Evolutionary conservation across 1,140 invertebrate genomes (phyloP), one percentile per base, ranked within the genome.

Genomic region (Brachionus koreanus): DNA sequence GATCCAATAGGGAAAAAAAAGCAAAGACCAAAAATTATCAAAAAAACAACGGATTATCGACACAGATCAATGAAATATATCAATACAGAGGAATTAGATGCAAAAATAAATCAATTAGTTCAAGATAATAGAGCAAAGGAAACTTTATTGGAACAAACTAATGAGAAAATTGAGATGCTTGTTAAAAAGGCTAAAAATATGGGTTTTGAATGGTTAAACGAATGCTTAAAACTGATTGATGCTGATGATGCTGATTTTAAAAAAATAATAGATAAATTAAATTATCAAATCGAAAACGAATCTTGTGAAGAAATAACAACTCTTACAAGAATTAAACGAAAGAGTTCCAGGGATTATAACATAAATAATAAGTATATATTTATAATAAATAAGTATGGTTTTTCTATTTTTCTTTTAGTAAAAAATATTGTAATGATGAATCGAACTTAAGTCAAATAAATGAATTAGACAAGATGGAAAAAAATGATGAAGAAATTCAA

Each of bases 1-100:
- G 82, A 82, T 72, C 82, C 82, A 13, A 9, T 49, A 5, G 79
- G 79, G 3, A 82, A 82, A 67, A 46, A 57, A 67, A 82, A 67
- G 12, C 57, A 23, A 67, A 67, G 43, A 49, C 16, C 79, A 43
- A 82, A 79, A 37, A 25, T 25, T 12, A 61, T 79, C 13, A 49
- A 49, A 35, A 79, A 79, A 65, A 29, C 69, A 10, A 61, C 23
- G 2, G 37, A 79, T 12, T 61, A 61, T 49, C 42, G 74, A 37
- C 46, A 25, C 5, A 42, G 35, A n/a, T 65, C 76, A 39, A 23
- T 61, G 19, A 79, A 79, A 43, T 65, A 61, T 43, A 61, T 25
- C 1, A 79, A 79, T 43, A 57, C 49, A 37, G 49, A 79, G 7
- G 76, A 79, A 37, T n/a, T 79, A n/a, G 76, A 79, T 29, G 9